Evolutionary conservation across 2,797 vertebrate genomes (phyloP), one percentile per base, ranked within the genome.

Genomic region (Staurois parvus): DNA sequence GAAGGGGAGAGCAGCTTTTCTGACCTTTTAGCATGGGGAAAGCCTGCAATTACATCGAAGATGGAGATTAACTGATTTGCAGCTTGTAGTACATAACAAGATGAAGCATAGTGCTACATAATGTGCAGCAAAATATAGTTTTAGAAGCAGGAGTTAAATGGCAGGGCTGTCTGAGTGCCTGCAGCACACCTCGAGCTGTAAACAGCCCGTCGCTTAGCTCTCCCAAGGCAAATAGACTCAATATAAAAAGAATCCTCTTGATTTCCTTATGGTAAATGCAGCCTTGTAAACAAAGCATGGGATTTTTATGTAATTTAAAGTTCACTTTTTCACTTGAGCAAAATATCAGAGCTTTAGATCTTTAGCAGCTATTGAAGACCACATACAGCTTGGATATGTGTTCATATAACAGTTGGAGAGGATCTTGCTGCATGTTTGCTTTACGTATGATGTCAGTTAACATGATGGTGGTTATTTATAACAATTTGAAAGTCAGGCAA

Each of bases 61-160:
- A 40, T 40, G 30, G 10, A 62, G 32, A 74, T 70, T 72, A 85
- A 81, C 84, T 81, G n/a, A 26, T 81, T 76, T 24, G 67, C 7
- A 40, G n/a, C 26, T n/a, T 34, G 7, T 6, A 13, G 11, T 28
- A 40, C 12, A 4, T 66, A 77, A 62, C 26, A 26, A 66, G 64
- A 28, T 66, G 64, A 11, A 66, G n/a, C 11, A 29, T 29, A 13
- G 64, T 66, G 28, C n/a, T 12, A 66, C 5, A 26, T 28, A 66
- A 66, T 12, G 12, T 10, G n/a, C 29, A 3, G 10, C 64, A 12
- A 66, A 29, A 66, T 29, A 28, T 13, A 66, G 64, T 66, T 66
- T 12, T 66, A 24, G 52, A 59, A 59, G 0, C 52, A 59, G 21
- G 19, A 59, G 52, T 59, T 59, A 59, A 24, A 59, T 59, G 19